These are phyloP conservation scores for Scatophagus argus DNA, from an alignment of 2,113 vertebrate genomes.

Conservation along the genomic window DNA sequence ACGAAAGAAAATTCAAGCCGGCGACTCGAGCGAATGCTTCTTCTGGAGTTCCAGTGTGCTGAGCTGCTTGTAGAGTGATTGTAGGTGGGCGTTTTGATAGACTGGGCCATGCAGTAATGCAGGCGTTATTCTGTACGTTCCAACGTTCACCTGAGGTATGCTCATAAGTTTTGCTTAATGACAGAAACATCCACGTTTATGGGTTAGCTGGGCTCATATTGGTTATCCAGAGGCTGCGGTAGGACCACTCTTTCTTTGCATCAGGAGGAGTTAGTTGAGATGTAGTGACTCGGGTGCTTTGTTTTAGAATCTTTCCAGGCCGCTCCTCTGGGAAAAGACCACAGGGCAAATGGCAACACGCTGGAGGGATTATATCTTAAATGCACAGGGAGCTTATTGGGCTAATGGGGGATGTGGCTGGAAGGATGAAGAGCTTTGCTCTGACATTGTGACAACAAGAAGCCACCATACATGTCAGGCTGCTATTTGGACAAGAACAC, in stretches of 20 bases:
- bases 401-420: not conserved
- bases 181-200: no score
- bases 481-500: not conserved
- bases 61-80: not conserved
- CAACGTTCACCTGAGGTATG: not conserved
- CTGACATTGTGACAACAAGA: not conserved
- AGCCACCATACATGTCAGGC: not conserved
- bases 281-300: not conserved
- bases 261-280: not conserved
- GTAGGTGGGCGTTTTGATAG: not conserved
- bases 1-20: not conserved
- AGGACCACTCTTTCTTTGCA: not conserved
- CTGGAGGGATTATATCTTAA: not conserved
- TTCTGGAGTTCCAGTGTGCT: not conserved
- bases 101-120: conserved; percentile 3
- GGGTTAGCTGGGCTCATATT: no score
- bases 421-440: not conserved
- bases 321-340: not conserved
- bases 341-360: no score
- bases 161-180: no score
- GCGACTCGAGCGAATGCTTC: not conserved
- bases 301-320: not conserved
- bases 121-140: no score
- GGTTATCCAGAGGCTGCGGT: no score
- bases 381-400: not conserved